Evolutionary conservation across 2,888 invertebrate species (phyloP), one percentile per base, ranked within the genome.

Genomic region (Cheilosia vernalis): DNA sequence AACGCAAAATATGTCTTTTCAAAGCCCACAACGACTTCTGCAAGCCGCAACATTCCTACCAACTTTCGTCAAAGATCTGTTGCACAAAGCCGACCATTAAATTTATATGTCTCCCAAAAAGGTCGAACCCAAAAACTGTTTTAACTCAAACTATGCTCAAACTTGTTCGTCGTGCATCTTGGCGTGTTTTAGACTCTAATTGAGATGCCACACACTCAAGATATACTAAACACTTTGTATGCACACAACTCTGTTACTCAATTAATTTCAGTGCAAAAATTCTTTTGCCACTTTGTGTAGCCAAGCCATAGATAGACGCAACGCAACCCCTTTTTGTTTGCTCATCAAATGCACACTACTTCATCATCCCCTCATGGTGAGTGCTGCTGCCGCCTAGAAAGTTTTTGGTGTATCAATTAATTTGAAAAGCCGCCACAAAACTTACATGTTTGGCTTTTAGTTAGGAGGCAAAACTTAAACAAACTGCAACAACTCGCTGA

Each of bases 381-480:
- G 47, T 30, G 2, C 53, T 40, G 49, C 53, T 66, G 61, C 42
- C 64, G 70, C 76, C 64, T 61, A 37, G 37, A 76, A 85, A 85
- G 56, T 85, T 85, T 85, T 73, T 81, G 55, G 72, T 81, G 76
- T 81, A 85, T 81, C 85, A 81, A 85, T 85, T 85, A 85, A 85
- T 85, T 81, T 85, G 67, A 81, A 85, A 85, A 85, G 85, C 85
- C 81, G 81, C 85, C 72, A 63, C 85, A 77, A 81, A 85, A 85
- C 76, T 77, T 81, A 56, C 76, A 85, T 76, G 80, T 85, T 80
- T 85, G 81, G 58, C 80, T 85, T 69, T 66, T 70, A 80, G 76
- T 85, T 85, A 81, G 76, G 58, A 67, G 66, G 76, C 63, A 63
- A 77, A 85, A 85, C 76, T 77, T 81, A 77, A 80, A 81, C 72